phyloP scores from a whole-genome alignment of 1,140 invertebrate genomes.

The Zaprionus gabonicus region DNA sequence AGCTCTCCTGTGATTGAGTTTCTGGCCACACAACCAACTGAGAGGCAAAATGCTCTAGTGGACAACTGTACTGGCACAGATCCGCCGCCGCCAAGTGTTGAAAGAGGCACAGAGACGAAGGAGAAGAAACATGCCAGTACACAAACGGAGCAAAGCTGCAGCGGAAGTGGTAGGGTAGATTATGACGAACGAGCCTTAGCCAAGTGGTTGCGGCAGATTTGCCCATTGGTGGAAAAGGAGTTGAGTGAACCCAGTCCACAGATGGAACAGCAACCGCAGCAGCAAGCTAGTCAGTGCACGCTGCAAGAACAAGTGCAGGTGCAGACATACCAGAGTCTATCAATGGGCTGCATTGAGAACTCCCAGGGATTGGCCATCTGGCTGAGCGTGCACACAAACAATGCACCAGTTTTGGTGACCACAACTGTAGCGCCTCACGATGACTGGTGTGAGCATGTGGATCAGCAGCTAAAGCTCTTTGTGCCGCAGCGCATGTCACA shows the following conservation, averaged over 20 bases:
- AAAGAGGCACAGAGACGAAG: conserved; percentile 53
- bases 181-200: conserved; percentile 72
- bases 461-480: conserved; percentile 69
- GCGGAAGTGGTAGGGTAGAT: conserved; percentile 4
- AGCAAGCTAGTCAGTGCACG: conserved; percentile 26
- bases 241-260: conserved; percentile 69
- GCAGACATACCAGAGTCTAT: conserved; percentile 72
- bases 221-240: conserved; percentile 69
- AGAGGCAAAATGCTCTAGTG: conserved; percentile 56
- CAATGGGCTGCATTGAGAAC: conserved; percentile 55
- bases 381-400: conserved; percentile 78
- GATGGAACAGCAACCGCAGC: conserved; percentile 42
- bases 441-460: conserved; percentile 81
- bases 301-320: conserved; percentile 66
- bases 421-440: conserved; percentile 75
- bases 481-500: conserved; percentile 69
- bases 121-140: conserved; percentile 44
- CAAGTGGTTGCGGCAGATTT: conserved; percentile 71
- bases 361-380: conserved; percentile 75
- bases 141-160: conserved; percentile 60
- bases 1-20: conserved; percentile 75
- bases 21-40: conserved; percentile 58
- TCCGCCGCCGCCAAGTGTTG: conserved; percentile 46
- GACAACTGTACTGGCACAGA: conserved; percentile 77
- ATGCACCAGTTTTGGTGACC: conserved; percentile 71